Percentiles rank a stretch among this genome's conserved stretches.
These are phyloP conservation scores for Anaspis maculata DNA, from an alignment of 2,888 invertebrate species.

Conservation along the genomic window DNA sequence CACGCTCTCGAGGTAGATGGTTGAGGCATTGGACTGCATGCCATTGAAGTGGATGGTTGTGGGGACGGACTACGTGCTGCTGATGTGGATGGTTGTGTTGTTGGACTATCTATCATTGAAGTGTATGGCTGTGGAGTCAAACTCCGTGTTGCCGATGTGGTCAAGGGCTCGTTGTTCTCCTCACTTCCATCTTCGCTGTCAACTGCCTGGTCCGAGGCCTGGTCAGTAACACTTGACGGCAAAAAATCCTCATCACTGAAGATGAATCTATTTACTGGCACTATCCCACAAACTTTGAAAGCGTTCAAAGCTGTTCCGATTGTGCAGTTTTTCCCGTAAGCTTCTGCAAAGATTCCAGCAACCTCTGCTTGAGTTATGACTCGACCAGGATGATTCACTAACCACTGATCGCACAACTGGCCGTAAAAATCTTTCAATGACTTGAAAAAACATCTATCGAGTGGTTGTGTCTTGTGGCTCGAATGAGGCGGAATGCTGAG, in stretches of 20 bases:
- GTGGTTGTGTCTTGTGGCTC: too few relatives aligned
- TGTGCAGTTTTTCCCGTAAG: constrained; percentile 1
- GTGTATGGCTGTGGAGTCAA: background rate
- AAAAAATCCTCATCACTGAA: background rate
- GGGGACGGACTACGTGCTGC: background rate
- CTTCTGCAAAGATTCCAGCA: background rate
- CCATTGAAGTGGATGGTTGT: too few relatives aligned
- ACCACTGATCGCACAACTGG: too few relatives aligned
- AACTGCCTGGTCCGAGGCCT: background rate
- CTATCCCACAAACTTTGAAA: constrained; percentile 1
- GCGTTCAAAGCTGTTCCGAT: background rate
- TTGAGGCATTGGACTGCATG: too few relatives aligned
- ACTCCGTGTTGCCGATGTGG: background rate
- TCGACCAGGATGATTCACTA: background rate
- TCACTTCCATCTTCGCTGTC: background rate
- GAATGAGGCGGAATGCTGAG: too few relatives aligned
- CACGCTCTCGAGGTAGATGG: too few relatives aligned
- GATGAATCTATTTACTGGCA: background rate
- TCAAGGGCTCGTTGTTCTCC: background rate
- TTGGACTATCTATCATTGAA: background rate
- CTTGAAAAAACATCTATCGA: too few relatives aligned
- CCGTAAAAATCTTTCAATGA: too few relatives aligned
- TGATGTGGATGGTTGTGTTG: background rate
- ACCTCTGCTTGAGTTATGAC: background rate
- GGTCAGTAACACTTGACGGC: background rate